Evolutionary conservation across 2,797 vertebrate genomes (phyloP), one percentile per base, ranked within the genome.

Genomic region (Myotis daubentonii): DNA sequence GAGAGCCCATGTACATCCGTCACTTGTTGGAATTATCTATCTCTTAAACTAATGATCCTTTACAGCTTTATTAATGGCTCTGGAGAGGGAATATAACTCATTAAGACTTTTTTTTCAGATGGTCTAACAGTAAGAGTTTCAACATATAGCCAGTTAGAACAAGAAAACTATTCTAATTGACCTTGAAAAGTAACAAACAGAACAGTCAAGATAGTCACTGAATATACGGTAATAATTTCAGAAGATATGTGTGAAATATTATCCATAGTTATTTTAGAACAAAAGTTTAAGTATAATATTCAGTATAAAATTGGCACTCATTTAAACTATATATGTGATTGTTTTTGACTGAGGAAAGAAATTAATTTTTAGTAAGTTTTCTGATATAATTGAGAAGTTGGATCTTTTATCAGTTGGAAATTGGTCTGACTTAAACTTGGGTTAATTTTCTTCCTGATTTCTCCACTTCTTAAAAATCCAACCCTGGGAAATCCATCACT

Each of bases 111-210:
- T 11, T 11, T 62, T 62, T n/a, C 25, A 87, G 49, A 76, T 89
- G 49, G 84, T 62, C 22, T 90, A 76, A 79, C 49, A n/a, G n/a
- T 85, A 80, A 20, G 85, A 44, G 74, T 89, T 96, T 93, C 23
- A 44, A 4, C 51, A 16, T 6, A 51, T 17, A 68, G 53, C 22
- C 17, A 74, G 10, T 80, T 74, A 68, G 60, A 68, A 89, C 22
- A 47, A 83, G 60, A 92, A 94, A 94, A 65, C 16, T 70, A 38
- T 87, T 74, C 36, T 80, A 55, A 55, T 71, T 94, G 81, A 93
- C 68, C 82, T 94, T 90, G 41, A 91, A 94, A 91, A 91, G 12
- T 53, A 72, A 82, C 12, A 55, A 49, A 74, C 3, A n/a, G 10
- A 74, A 51, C 11, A 30, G 23, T 80, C 5, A 28, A 17, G 7